Conservation (phyloP, 2,888 invertebrate species). For the Tanypteryx hageni region DNA sequence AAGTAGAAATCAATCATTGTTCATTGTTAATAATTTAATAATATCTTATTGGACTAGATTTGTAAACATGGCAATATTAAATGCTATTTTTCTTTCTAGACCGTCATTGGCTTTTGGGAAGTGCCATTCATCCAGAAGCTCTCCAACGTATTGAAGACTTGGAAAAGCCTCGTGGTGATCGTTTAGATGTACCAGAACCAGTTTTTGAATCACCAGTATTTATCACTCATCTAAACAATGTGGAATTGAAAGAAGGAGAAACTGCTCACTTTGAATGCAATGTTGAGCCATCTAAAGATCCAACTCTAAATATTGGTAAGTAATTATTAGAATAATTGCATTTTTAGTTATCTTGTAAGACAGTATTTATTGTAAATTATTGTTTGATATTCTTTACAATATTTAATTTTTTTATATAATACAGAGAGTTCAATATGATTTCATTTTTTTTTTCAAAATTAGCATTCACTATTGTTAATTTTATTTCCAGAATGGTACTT, state of each 20-base stretch:
- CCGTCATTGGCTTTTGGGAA: slow-evolving; percentile 91
- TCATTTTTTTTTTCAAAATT: neutral
- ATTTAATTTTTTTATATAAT: neutral
- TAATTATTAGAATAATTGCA: neutral
- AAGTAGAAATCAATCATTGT: neutral
- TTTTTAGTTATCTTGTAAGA: neutral
- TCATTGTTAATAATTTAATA: neutral
- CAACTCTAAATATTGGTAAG: slow-evolving; percentile 86
- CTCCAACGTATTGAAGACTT: slow-evolving; percentile 90
- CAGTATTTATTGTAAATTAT: neutral
- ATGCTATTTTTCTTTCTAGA: slow-evolving; percentile 75
- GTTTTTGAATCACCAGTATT: slow-evolving; percentile 91
- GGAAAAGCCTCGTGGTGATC: slow-evolving; percentile 85
- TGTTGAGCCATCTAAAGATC: slow-evolving; percentile 94
- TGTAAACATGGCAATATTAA: neutral
- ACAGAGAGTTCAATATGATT: neutral
- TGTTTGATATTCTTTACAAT: neutral
- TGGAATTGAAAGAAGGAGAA: slow-evolving; percentile 91
- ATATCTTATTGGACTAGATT: neutral
- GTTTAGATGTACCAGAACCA: slow-evolving; percentile 85
- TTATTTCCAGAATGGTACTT: slow-evolving; percentile 89
- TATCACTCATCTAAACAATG: slow-evolving; percentile 93
- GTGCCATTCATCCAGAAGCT: slow-evolving; percentile 92
- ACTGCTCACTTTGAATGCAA: slow-evolving; percentile 94
- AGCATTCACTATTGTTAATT: neutral